Percentiles rank a stretch among this genome's conserved stretches.
phyloP scores from a whole-genome alignment of 2,113 vertebrate species.

The Grammomys dolichurus region DNA sequence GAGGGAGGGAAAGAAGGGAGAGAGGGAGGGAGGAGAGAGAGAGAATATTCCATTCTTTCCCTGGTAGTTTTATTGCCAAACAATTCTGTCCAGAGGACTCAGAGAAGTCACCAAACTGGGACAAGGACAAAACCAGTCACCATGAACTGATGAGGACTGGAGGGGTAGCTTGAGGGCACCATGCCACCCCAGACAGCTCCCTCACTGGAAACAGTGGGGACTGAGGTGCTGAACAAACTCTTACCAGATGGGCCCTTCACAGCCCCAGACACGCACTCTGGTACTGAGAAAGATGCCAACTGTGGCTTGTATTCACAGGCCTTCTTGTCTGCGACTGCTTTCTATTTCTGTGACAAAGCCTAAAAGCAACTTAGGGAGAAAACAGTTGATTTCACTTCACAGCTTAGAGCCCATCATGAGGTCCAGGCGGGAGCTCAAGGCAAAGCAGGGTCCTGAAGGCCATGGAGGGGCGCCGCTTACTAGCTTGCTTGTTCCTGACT shows the following conservation, averaged over 20 bases:
- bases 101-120: neutral
- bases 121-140: fast-evolving
- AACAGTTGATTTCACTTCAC: neutral
- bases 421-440: neutral
- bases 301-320: neutral
- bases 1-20: too few species aligned
- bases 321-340: neutral
- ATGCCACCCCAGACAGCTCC: neutral
- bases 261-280: neutral
- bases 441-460: neutral
- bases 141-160: neutral
- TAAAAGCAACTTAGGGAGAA: neutral
- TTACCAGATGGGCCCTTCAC: neutral
- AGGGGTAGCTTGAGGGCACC: neutral
- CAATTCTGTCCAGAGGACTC: neutral
- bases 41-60: neutral
- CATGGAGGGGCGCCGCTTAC: too few species aligned
- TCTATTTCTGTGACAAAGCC: neutral
- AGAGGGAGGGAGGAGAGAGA: too few species aligned
- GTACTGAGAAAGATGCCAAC: neutral
- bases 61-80: neutral
- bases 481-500: neutral
- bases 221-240: constrained; percentile 1
- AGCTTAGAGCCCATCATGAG: neutral
- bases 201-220: neutral